phyloP scores from a whole-genome alignment of 2,113 vertebrate species.

The Malurus cyaneus region DNA sequence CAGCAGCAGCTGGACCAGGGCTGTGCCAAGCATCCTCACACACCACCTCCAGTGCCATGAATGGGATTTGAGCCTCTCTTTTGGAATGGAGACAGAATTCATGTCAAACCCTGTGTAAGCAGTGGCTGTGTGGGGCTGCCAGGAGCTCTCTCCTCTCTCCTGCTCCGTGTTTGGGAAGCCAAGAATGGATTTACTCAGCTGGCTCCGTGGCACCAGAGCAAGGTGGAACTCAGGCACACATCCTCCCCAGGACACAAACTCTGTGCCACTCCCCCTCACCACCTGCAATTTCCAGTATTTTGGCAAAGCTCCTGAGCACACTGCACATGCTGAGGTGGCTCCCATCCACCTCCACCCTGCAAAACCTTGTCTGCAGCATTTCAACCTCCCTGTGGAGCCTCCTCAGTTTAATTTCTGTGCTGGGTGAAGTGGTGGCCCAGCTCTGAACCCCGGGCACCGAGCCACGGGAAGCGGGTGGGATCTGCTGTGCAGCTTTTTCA shows the following conservation, averaged over 20 bases:
- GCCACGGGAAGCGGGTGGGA: not conserved
- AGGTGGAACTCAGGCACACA: not conserved
- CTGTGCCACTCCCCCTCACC: not conserved
- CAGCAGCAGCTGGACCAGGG: not conserved
- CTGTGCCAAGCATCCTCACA: not conserved
- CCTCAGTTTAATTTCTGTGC: fast-evolving
- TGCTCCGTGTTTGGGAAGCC: not conserved
- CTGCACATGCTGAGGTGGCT: not conserved
- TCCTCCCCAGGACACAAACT: not conserved
- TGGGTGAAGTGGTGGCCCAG: not conserved
- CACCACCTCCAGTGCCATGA: not conserved
- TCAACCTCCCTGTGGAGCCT: not conserved
- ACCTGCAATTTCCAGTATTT: not conserved
- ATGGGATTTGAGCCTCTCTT: not conserved
- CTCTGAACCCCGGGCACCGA: not conserved
- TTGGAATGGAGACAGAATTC: not conserved
- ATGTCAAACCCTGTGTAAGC: fast-evolving
- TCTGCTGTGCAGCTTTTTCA: not conserved
- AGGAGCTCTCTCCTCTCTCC: not conserved
- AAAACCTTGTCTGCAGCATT: not conserved
- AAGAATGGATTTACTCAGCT: not conserved
- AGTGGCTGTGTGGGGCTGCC: not conserved
- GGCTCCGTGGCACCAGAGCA: not conserved
- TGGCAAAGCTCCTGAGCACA: not conserved
- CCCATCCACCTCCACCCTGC: not conserved